phyloP scores from a whole-genome alignment of 2,113 vertebrate genomes.

The Carettochelys insculpta region DNA sequence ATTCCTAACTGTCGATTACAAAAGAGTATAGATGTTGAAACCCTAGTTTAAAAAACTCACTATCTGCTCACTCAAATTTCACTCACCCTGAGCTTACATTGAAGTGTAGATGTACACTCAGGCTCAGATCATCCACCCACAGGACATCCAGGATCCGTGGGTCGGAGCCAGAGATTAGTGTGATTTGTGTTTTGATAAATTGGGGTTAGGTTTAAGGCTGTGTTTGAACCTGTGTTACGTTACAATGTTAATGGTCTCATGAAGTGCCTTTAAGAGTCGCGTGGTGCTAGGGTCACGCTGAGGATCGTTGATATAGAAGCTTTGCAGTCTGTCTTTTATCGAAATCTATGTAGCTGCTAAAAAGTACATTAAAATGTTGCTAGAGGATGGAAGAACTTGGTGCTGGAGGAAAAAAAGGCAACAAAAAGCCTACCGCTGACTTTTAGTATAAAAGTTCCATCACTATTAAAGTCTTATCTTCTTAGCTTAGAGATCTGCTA shows the following conservation, averaged over 20 bases:
- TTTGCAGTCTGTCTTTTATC: background rate
- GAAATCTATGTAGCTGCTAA: background rate
- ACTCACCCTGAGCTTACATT: background rate
- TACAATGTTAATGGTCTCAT: background rate
- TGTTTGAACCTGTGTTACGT: background rate
- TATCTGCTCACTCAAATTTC: background rate
- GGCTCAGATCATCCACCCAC: background rate
- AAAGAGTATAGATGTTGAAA: background rate
- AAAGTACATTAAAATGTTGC: background rate
- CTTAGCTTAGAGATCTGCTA: background rate
- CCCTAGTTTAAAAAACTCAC: background rate
- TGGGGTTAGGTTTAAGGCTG: background rate
- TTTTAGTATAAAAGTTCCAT: conserved; percentile 24
- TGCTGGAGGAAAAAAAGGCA: background rate
- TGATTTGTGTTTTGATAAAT: background rate
- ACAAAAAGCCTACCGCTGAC: background rate
- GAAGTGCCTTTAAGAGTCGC: background rate
- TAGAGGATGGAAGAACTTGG: background rate
- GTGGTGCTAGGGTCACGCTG: background rate
- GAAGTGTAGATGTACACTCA: background rate
- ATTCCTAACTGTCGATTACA: background rate
- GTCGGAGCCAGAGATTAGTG: background rate
- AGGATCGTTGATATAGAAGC: too few species aligned
- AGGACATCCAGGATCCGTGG: background rate
- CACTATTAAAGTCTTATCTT: conserved; percentile 39